Percentiles rank a stretch among this genome's conserved stretches.
phyloP scores from a whole-genome alignment of 2,113 vertebrate genomes.

The Phocoena sinus region DNA sequence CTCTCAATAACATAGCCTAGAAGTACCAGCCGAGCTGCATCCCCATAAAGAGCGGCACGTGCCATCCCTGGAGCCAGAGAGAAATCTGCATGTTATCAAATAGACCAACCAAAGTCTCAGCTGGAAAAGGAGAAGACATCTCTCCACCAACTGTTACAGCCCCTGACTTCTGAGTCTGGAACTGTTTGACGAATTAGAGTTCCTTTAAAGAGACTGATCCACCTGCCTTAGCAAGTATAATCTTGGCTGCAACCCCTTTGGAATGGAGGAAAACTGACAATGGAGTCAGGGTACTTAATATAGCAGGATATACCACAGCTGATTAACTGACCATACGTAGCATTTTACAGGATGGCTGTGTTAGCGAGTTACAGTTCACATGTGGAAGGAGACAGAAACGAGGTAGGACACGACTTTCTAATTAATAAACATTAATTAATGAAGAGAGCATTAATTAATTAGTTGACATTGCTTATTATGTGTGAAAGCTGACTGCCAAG shows the following conservation, averaged over 20 bases:
- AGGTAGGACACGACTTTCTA: neutral
- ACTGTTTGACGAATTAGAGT: neutral
- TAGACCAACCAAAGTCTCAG: neutral
- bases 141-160: neutral
- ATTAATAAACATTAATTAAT: neutral
- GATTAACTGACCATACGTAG: neutral
- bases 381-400: neutral
- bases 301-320: neutral
- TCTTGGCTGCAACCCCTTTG: neutral
- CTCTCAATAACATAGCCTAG: neutral
- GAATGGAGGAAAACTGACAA: neutral
- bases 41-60: neutral
- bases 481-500: neutral
- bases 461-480: neutral
- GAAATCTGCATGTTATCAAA: neutral
- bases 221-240: neutral
- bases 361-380: neutral
- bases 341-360: neutral
- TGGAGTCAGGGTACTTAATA: neutral
- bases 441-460: conserved; percentile 1
- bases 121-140: neutral
- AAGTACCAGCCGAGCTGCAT: neutral
- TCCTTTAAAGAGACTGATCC: neutral
- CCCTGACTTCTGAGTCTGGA: neutral
- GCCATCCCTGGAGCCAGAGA: neutral